A percentile compares a stretch with the other conserved stretches of the same genome.
phyloP scores from a whole-genome alignment of 2,888 invertebrate species.

The Limulus polyphemus region DNA sequence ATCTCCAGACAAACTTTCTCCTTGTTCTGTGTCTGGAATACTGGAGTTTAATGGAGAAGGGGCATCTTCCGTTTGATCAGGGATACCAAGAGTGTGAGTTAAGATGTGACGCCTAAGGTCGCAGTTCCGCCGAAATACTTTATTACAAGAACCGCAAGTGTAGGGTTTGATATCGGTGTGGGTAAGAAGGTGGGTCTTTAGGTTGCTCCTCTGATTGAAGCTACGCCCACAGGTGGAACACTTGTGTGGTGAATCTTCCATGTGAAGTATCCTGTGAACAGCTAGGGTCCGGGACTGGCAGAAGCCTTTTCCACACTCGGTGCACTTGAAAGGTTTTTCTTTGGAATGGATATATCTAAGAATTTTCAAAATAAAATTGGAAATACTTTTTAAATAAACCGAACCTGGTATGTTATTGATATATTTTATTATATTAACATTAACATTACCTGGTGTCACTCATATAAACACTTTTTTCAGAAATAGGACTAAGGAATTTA shows the following conservation, averaged over 20 bases:
- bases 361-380: constrained; percentile 25
- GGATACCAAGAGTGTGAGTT: constrained; percentile 50
- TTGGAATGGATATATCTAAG: constrained; percentile 93
- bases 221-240: constrained; percentile 82
- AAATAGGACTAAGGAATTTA: too few relatives aligned
- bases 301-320: constrained; percentile 92
- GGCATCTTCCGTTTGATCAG: constrained; percentile 3
- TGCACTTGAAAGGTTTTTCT: constrained; percentile 94
- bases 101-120: constrained; percentile 76
- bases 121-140: constrained; percentile 83
- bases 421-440: too few relatives aligned
- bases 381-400: too few relatives aligned
- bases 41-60: too few relatives aligned
- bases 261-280: constrained; percentile 89
- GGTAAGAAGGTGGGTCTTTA: constrained; percentile 80
- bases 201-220: constrained; percentile 82
- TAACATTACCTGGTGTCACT: too few relatives aligned
- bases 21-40: too few relatives aligned
- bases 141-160: constrained; percentile 74
- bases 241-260: constrained; percentile 88
- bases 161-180: constrained; percentile 91
- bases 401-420: too few relatives aligned
- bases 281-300: constrained; percentile 94
- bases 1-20: too few relatives aligned
- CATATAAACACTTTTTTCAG: too few relatives aligned